Evolutionary conservation across 2,888 invertebrate species (phyloP).

Genomic region (Limnephilus rhombicus): DNA sequence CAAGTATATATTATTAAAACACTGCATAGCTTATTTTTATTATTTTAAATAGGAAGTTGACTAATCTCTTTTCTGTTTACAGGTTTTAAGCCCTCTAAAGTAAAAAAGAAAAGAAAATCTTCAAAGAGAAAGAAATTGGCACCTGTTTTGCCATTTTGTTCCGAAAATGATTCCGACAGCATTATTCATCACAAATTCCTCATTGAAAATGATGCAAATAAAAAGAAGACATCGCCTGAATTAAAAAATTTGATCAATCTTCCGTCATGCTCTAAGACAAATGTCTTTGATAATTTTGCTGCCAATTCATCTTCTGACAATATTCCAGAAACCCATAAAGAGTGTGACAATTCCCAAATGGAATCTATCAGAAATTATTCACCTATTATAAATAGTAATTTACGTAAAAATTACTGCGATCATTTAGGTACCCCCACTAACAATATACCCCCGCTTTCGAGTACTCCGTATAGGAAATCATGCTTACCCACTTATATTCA

Average conservation of each 20-base stretch:
- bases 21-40: not conserved
- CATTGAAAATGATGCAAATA: slow-evolving; percentile 34
- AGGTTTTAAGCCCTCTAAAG: slow-evolving; percentile 19
- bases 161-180: slow-evolving; percentile 42
- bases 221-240: not conserved
- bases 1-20: slow-evolving; percentile 26
- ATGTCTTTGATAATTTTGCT: not conserved
- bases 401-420: not conserved
- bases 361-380: slow-evolving; percentile 32
- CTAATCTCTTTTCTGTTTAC: slow-evolving; percentile 25
- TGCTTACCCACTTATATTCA: not conserved
- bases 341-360: not conserved
- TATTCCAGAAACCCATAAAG: not conserved
- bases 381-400: slow-evolving; percentile 23
- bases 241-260: slow-evolving; percentile 2
- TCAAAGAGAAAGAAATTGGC: slow-evolving; percentile 14
- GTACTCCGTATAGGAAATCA: slow-evolving; percentile 45
- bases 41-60: not conserved
- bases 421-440: not conserved
- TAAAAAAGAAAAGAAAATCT: slow-evolving; percentile 16
- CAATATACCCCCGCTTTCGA: not conserved
- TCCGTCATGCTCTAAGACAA: not conserved
- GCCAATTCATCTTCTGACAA: not conserved
- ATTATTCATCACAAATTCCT: slow-evolving; percentile 43
- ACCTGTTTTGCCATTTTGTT: not conserved